A percentile compares a stretch with the other conserved stretches of the same genome.
phyloP scores from a whole-genome alignment of 2,113 vertebrate genomes.

The Edolisoma coerulescens region DNA sequence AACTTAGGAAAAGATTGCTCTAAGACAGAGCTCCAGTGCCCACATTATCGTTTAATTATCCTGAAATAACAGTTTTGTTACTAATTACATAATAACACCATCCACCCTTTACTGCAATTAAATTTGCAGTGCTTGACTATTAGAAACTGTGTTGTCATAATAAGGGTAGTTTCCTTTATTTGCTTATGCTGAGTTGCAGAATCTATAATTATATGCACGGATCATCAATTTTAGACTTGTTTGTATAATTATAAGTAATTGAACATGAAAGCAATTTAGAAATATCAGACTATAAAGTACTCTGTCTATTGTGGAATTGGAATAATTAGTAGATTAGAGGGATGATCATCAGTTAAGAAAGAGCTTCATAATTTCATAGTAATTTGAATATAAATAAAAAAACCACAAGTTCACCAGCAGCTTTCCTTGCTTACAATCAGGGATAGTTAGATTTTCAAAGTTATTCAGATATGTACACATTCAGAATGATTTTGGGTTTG shows the following conservation, averaged over 20 bases:
- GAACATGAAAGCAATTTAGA: conserved; percentile 53
- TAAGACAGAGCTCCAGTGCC: not conserved
- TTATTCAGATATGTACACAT: not conserved
- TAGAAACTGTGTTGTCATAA: conserved; percentile 48
- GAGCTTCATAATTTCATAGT: not conserved
- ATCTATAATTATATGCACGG: conserved; percentile 48
- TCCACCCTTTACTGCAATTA: conserved; percentile 54
- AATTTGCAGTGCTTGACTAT: conserved; percentile 43
- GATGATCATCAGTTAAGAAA: conserved; percentile 19
- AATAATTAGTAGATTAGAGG: conserved; percentile 56
- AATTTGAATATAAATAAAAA: not conserved
- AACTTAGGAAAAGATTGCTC: not conserved
- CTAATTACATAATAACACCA: conserved; percentile 28
- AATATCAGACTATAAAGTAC: conserved; percentile 33
- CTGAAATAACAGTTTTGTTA: conserved; percentile 34
- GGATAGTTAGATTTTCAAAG: not conserved
- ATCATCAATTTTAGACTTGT: conserved; percentile 61
- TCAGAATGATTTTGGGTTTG: not conserved
- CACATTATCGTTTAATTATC: not conserved
- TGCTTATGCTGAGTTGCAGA: conserved; percentile 42
- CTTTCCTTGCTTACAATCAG: not conserved
- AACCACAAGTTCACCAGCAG: not conserved
- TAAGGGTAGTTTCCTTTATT: conserved; percentile 49
- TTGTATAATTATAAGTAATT: conserved; percentile 70
- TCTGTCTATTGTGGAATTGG: not conserved